phyloP scores from a whole-genome alignment of 2,888 invertebrate genomes.

The Cryptus viduatorius region DNA sequence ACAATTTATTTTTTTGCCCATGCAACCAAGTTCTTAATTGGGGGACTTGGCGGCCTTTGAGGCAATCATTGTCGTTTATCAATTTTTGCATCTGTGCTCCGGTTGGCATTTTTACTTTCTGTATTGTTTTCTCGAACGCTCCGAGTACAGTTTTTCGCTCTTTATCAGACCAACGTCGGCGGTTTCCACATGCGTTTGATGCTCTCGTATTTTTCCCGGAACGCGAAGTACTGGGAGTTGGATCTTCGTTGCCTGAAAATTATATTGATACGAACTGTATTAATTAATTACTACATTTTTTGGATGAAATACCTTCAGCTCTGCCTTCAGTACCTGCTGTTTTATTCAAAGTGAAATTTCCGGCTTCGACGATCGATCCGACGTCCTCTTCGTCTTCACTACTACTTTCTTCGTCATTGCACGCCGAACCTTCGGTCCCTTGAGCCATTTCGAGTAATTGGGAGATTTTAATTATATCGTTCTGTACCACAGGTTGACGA shows the following conservation, averaged over 20 bases:
- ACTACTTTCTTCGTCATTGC: too few relatives aligned
- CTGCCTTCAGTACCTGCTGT: too few relatives aligned
- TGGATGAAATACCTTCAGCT: too few relatives aligned
- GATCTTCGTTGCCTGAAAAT: not conserved
- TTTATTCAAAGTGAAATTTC: too few relatives aligned
- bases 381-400: too few relatives aligned
- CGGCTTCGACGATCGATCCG: too few relatives aligned
- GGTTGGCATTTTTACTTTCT: too few relatives aligned
- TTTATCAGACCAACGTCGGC: not conserved
- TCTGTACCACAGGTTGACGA: conserved; percentile 68
- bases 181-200: not conserved
- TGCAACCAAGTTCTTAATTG: not conserved
- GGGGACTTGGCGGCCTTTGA: not conserved
- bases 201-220: not conserved
- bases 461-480: conserved; percentile 6
- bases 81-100: not conserved
- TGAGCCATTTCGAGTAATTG: conserved; percentile 18
- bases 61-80: not conserved
- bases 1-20: not conserved
- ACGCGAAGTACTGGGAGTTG: not conserved
- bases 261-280: not conserved
- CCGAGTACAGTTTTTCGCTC: not conserved
- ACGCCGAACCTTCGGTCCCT: not conserved
- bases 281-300: too few relatives aligned
- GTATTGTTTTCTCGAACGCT: not conserved